Evolutionary conservation across 2,888 invertebrate species (phyloP), one percentile per base, ranked within the genome.

Genomic region (Neoitamus cyanurus): DNA sequence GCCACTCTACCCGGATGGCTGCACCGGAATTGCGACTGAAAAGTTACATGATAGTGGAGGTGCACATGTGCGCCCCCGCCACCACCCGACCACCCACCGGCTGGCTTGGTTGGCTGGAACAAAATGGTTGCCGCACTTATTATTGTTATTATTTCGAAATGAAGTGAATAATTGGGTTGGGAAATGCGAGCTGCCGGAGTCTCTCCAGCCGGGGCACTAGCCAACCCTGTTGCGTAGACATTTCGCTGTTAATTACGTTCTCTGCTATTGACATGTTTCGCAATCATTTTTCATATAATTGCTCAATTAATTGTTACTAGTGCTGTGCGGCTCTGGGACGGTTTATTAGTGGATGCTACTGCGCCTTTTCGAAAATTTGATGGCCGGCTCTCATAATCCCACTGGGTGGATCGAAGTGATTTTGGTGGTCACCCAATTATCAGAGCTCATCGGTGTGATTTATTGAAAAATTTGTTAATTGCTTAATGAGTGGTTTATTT

Each of bases 141-240:
- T 68, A 82, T 82, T 82, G 69, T 46, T 82, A 69, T 69, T 69
- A 82, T 36, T 69, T 69, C 42, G 69, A 69, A 82, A 69, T 82
- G 82, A 78, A 78, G 78, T 78, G 78, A 78, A 48, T 78, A 78
- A 78, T 78, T 78, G 78, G 48, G 78, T 78, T 78, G 78, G 78
- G 78, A 78, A 78, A 78, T 48, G 78, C 30, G 78, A 48, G 31
- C 42, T 75, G 28, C n/a, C 2, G 75, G 42, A 15, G 42, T n/a
- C n/a, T n/a, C n/a, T n/a, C 34, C 34, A 7, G 7, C 34, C 34
- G 20, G 15, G 48, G 2, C 58, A 1, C 58, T 4, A 9, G n/a
- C 1, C 20, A 48, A 9, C 58, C 58, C 58, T 58, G 58, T 31
- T 31, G 42, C 48, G 78, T 13, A 48, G 48, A 48, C 78, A 78